Evolutionary conservation across 1,140 invertebrate species (phyloP).

Genomic region (Drosophila persimilis): DNA sequence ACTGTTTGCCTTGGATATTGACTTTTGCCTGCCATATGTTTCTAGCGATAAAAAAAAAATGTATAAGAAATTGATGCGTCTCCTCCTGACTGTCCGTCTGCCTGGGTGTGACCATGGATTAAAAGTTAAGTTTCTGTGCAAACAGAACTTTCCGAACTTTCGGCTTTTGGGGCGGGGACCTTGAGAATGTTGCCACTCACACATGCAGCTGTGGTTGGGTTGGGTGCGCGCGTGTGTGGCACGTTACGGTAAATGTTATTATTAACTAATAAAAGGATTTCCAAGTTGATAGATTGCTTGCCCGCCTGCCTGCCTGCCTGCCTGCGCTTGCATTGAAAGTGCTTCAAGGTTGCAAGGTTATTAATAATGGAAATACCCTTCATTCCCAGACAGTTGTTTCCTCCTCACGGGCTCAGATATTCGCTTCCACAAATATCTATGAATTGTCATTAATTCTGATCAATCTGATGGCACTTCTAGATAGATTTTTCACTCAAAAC

Average conservation of each 20-base stretch:
- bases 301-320: neutral
- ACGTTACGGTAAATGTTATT: constrained; percentile 56
- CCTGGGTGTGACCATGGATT: constrained; percentile 58
- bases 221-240: constrained; percentile 28
- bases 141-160: constrained; percentile 36
- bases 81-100: constrained; percentile 16
- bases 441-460: too few relatives aligned
- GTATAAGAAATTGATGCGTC: constrained; percentile 50
- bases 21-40: constrained; percentile 52
- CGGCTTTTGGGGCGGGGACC: constrained; percentile 33
- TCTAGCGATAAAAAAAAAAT: constrained; percentile 49
- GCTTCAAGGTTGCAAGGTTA: constrained; percentile 21
- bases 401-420: too few relatives aligned
- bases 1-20: constrained; percentile 55
- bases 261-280: constrained; percentile 63
- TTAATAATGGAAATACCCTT: too few relatives aligned
- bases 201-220: neutral
- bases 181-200: constrained; percentile 48
- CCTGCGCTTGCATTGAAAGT: constrained; percentile 4
- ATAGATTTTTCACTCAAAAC: too few relatives aligned
- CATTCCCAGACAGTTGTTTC: too few relatives aligned
- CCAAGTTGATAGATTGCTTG: constrained; percentile 60
- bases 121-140: constrained; percentile 62
- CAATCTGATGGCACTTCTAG: too few relatives aligned
- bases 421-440: too few relatives aligned